Conservation (phyloP, 2,888 invertebrate genomes). For the Tachina grossa region DNA sequence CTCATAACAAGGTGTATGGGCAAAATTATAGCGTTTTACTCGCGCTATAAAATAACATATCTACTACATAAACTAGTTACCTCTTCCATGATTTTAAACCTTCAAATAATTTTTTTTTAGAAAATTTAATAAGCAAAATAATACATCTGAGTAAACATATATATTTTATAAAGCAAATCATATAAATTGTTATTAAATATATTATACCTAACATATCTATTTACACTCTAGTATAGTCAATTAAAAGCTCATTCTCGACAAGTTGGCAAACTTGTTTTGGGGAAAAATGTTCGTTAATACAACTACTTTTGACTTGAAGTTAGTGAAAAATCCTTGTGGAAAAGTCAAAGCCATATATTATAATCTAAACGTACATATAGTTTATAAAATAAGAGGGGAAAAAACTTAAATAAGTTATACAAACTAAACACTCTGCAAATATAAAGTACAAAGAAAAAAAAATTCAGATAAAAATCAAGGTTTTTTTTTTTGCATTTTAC, state of each 20-base stretch:
- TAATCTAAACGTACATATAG: constrained; percentile 44
- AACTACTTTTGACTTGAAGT: constrained; percentile 58
- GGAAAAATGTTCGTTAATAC: constrained; percentile 52
- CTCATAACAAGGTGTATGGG: too few species aligned
- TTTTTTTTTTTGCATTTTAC: constrained; percentile 23
- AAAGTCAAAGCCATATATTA: constrained; percentile 45
- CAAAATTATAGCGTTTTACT: too few species aligned
- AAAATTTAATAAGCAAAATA: not conserved
- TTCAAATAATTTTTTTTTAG: too few species aligned
- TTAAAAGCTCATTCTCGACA: constrained; percentile 45
- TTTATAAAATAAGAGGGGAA: constrained; percentile 29
- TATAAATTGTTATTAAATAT: not conserved
- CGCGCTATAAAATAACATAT: too few species aligned
- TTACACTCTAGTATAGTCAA: constrained; percentile 50
- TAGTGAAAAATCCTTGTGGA: constrained; percentile 57
- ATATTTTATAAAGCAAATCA: not conserved
- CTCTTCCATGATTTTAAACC: too few species aligned
- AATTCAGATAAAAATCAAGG: constrained; percentile 51
- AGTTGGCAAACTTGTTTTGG: constrained; percentile 50
- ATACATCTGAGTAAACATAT: not conserved
- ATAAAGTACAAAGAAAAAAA: constrained; percentile 32
- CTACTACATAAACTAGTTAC: too few species aligned
- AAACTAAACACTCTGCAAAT: constrained; percentile 42
- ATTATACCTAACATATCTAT: constrained; percentile 3
- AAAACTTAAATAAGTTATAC: constrained; percentile 48